A percentile compares a stretch with the other conserved stretches of the same genome.
Conservation (phyloP, 2,888 invertebrate genomes). For the Polyommatus icarus region DNA sequence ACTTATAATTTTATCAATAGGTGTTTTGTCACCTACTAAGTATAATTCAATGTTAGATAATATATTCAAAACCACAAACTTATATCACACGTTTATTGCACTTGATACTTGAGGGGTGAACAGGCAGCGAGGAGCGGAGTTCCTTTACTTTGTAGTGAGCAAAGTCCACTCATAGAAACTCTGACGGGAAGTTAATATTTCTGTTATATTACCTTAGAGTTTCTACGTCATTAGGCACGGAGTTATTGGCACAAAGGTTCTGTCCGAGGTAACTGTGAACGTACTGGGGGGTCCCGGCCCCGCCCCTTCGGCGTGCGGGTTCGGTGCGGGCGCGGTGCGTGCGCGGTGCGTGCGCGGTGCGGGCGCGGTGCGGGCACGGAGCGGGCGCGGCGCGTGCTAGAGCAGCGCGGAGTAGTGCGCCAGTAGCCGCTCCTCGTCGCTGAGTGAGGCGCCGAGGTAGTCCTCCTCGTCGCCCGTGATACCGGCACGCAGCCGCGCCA, state of each 20-base stretch:
- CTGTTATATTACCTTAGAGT: too few relatives aligned
- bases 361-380: slow-evolving; percentile 49
- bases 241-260: too few relatives aligned
- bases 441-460: slow-evolving; percentile 85
- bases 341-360: slow-evolving; percentile 52
- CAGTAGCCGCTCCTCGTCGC: slow-evolving; percentile 85
- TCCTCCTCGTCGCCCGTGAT: slow-evolving; percentile 84
- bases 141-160: neutral
- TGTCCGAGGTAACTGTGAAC: neutral
- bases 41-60: neutral
- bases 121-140: neutral
- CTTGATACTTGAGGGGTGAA: neutral
- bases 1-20: neutral
- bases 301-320: neutral
- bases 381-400: slow-evolving; percentile 45
- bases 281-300: too few relatives aligned
- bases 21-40: neutral
- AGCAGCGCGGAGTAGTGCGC: slow-evolving; percentile 83
- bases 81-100: slow-evolving; percentile 1
- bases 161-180: neutral
- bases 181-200: neutral
- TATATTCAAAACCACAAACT: neutral
- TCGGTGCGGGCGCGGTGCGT: too few relatives aligned
- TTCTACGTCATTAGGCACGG: too few relatives aligned
- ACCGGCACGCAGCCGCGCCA: slow-evolving; percentile 81